A percentile compares a stretch with the other conserved stretches of the same genome.
Evolutionary conservation across 1,140 invertebrate species (phyloP).

Genomic region (Drosophila repleta): DNA sequence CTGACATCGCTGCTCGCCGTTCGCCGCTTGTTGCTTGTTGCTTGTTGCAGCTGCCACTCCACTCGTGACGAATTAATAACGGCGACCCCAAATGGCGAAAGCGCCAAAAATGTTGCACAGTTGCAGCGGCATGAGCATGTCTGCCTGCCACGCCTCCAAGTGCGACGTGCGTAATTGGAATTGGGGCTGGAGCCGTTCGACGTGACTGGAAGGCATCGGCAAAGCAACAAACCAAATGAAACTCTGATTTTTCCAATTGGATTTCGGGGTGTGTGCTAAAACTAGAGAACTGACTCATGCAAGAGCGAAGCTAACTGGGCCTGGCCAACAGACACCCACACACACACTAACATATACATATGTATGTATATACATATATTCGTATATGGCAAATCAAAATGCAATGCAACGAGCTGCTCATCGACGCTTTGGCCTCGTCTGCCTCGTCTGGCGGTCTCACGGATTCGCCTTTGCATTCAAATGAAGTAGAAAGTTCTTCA

Average conservation of each 20-base stretch:
- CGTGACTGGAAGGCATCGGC: slow-evolving; percentile 40
- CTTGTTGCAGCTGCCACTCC: slow-evolving; percentile 58
- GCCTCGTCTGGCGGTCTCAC: slow-evolving; percentile 1
- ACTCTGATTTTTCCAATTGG: slow-evolving; percentile 30
- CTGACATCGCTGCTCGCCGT: slow-evolving; percentile 37
- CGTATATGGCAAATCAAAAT: slow-evolving; percentile 64
- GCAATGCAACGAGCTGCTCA: slow-evolving; percentile 37
- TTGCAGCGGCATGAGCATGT: background rate
- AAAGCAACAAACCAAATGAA: background rate
- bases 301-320: slow-evolving; percentile 30
- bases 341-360: slow-evolving; percentile 1
- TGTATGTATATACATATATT: background rate
- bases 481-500: slow-evolving; percentile 74
- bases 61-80: slow-evolving; percentile 79
- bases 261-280: slow-evolving; percentile 38
- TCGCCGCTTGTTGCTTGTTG: background rate
- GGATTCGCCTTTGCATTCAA: slow-evolving; percentile 59
- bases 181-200: slow-evolving; percentile 21
- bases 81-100: slow-evolving; percentile 41
- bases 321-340: slow-evolving; percentile 33
- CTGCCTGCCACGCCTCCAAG: slow-evolving; percentile 16
- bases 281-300: slow-evolving; percentile 40
- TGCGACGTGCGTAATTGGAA: slow-evolving; percentile 21
- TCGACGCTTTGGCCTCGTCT: slow-evolving; percentile 34
- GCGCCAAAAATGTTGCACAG: slow-evolving; percentile 16